Evolutionary conservation across 2,888 invertebrate species (phyloP), one percentile per base, ranked within the genome.

Genomic region (Oxytorus armatus): DNA sequence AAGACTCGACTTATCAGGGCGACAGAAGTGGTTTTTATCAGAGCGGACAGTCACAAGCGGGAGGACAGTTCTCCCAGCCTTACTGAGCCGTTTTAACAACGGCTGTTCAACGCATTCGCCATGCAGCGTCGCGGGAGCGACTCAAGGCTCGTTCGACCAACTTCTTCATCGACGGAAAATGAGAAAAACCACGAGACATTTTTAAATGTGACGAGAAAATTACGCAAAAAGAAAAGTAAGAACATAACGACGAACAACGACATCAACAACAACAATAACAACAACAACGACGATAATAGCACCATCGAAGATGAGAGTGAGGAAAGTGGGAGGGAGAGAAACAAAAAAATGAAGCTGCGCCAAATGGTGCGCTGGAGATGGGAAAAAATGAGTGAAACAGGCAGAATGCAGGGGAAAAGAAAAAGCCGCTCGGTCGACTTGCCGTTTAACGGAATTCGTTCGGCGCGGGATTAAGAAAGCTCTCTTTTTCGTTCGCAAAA

Each of bases 1-100:
- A 98, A 93, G 98, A 97, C 92, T 96, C 96, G 55, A 96, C 96
- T 85, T 97, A 96, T 93, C 96, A 96, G 92, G 96, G 93, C 80
- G 93, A 93, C 86, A 92, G 95, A 89, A 90, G 93, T 91, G 89
- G 93, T 88, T 90, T 94, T 92, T 92, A 95, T 93, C 94, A 94
- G 92, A 92, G 93, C 55, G 91, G 92, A 66, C 92, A 91, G 84
- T 92, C 92, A 61, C 92, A 92, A 86, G 87, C 91, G 61, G 93
- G 94, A 92, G 93, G 95, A 92, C 93, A 93, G 87, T 94, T 94
- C 92, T 93, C 94, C 89, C 95, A 95, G 92, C 94, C 94, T 82
- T 95, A 95, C 93, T 95, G 95, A 95, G 92, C 89, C 51, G 51
- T 66, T 51, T 36, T 66, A 66, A 66, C 66, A 51, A 51, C 53